A percentile compares a stretch with the other conserved stretches of the same genome.
These are phyloP conservation scores for Leptodirus hochenwartii DNA, from an alignment of 2,888 invertebrate species.

Conservation along the genomic window DNA sequence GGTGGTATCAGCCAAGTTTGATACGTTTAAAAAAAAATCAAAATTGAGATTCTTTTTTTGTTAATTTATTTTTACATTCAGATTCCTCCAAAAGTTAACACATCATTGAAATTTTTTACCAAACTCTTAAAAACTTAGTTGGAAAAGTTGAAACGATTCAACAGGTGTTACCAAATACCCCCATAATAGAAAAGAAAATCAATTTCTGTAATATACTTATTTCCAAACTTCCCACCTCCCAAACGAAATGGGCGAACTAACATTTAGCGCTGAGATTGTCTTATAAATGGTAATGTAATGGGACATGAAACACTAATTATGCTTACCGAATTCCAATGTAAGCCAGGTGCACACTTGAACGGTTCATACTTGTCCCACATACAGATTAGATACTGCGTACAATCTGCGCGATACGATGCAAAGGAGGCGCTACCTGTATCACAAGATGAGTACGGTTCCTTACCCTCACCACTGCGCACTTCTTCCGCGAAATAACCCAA, in stretches of 20 bases:
- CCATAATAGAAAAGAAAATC: no score
- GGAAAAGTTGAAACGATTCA: no score
- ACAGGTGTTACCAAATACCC: no score
- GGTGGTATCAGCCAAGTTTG: no score
- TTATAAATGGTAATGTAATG: no score
- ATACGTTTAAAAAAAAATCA: no score
- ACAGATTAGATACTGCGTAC: constrained; percentile 57
- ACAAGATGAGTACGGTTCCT: constrained; percentile 33
- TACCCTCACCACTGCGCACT: constrained; percentile 17
- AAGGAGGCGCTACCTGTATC: constrained; percentile 47
- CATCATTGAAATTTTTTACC: no score
- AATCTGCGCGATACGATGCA: constrained; percentile 46
- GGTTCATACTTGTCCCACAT: constrained; percentile 59
- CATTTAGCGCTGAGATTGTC: constrained; percentile 2
- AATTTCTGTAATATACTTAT: no score
- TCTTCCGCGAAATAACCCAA: constrained; percentile 9
- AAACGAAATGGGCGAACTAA: not conserved
- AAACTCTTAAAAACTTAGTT: no score
- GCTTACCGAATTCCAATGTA: constrained; percentile 54
- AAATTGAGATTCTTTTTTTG: no score
- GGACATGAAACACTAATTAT: not conserved
- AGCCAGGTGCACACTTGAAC: constrained; percentile 49
- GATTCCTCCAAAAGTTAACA: no score
- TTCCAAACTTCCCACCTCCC: constrained; percentile 2
- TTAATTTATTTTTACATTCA: no score